Evolutionary conservation across 1,140 invertebrate species (phyloP), one percentile per base, ranked within the genome.

Genomic region (Kradibia gibbosae): DNA sequence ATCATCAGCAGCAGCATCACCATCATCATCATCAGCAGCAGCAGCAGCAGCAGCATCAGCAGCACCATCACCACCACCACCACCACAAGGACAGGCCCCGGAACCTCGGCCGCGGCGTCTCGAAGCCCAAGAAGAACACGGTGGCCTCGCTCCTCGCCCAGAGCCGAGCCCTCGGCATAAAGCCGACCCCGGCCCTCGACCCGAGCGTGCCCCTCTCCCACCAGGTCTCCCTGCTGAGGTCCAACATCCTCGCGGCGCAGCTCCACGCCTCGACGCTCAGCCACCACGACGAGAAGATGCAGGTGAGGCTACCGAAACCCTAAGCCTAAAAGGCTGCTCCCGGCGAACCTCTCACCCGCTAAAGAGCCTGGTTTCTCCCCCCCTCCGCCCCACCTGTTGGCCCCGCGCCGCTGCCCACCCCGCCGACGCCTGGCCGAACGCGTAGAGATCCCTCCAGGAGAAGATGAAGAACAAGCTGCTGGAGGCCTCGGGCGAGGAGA

Each of bases 41-140:
- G n/a, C n/a, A n/a, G n/a, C n/a, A n/a, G n/a, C n/a, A n/a, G n/a
- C n/a, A n/a, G n/a, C n/a, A n/a, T n/a, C n/a, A n/a, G n/a, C n/a
- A n/a, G n/a, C n/a, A n/a, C n/a, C n/a, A n/a, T n/a, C n/a, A n/a
- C n/a, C n/a, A n/a, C n/a, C n/a, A n/a, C n/a, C n/a, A n/a, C n/a
- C n/a, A n/a, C n/a, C 91, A 93, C 78, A 95, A 96, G 87, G 95
- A 95, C 5, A 88, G 95, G 48, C 96, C 96, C 0, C 92, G 96
- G 20, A 96, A 97, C 89, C 92, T 97, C 13, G 96, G 96, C 13
- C 92, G 96, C 4, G 96, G 96, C 1, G 95, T 96, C 5, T 96
- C 95, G 83, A 96, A 96, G 87, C 96, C 96, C 39, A 97, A 97
- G 92, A 97, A 97, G 91, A 97, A 97, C 87, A 97, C 96, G 0